These are phyloP conservation scores for Helleia helle DNA, from an alignment of 2,888 invertebrate species.

Conservation along the genomic window DNA sequence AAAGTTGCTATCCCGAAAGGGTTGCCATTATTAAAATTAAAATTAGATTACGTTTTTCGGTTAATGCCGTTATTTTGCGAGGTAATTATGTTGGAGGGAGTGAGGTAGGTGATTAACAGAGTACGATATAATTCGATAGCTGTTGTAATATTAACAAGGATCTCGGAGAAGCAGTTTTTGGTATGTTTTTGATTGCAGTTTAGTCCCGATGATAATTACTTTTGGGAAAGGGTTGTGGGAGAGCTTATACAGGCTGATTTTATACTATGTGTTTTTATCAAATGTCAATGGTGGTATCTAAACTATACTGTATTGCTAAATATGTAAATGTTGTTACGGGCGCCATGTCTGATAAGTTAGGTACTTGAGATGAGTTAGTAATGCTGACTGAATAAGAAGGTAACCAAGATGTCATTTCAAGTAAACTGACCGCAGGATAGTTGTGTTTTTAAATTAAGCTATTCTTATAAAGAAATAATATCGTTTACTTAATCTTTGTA, in stretches of 20 bases:
- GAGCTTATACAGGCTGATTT: constrained; percentile 33
- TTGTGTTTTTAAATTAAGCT: no score
- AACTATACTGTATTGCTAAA: no score
- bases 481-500: no score
- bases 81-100: constrained; percentile 50
- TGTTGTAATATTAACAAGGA: constrained; percentile 59
- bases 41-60: constrained; percentile 64
- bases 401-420: no score
- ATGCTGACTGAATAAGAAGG: no score
- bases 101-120: constrained; percentile 37
- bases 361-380: no score
- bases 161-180: constrained; percentile 61
- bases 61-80: constrained; percentile 48
- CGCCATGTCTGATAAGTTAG: no score
- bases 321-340: no score
- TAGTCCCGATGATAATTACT: constrained; percentile 66
- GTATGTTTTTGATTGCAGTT: constrained; percentile 69
- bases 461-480: no score
- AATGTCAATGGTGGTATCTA: no score
- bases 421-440: no score
- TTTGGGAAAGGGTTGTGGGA: constrained; percentile 58
- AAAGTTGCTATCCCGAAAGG: constrained; percentile 38
- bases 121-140: constrained; percentile 58
- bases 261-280: no score
- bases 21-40: constrained; percentile 62